Evolutionary conservation across 2,113 vertebrate species (phyloP).

Genomic region (Leptocoma aspasia): DNA sequence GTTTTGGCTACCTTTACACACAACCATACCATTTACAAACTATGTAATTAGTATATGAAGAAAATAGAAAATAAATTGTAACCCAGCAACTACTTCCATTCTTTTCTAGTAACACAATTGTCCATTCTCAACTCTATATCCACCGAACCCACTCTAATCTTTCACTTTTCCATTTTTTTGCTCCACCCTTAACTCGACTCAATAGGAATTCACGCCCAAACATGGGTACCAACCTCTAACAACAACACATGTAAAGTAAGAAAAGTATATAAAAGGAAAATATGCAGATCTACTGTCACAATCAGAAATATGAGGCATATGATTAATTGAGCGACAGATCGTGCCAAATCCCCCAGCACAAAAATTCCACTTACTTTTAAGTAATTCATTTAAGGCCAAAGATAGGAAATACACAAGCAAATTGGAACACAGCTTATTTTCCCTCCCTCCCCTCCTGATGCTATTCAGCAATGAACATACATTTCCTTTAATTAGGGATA

Average conservation of each 20-base stretch:
- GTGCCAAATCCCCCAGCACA: not conserved
- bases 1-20: not conserved
- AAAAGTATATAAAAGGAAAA: not conserved
- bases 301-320: not conserved
- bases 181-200: fast-evolving
- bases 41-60: not conserved
- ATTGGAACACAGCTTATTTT: not conserved
- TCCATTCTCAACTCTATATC: not conserved
- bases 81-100: not conserved
- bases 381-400: not conserved
- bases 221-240: not conserved
- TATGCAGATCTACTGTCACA: not conserved
- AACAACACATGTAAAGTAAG: not conserved
- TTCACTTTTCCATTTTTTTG: not conserved
- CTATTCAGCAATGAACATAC: not conserved
- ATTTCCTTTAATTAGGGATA: not conserved
- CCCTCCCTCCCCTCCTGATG: not conserved
- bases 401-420: not conserved
- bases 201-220: not conserved
- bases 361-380: not conserved
- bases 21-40: not conserved
- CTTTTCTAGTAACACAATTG: not conserved
- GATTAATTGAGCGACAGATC: not conserved
- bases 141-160: not conserved
- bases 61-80: not conserved